Evolutionary conservation across 2,797 vertebrate genomes (phyloP), one percentile per base, ranked within the genome.

Genomic region (Pelodytes ibericus): DNA sequence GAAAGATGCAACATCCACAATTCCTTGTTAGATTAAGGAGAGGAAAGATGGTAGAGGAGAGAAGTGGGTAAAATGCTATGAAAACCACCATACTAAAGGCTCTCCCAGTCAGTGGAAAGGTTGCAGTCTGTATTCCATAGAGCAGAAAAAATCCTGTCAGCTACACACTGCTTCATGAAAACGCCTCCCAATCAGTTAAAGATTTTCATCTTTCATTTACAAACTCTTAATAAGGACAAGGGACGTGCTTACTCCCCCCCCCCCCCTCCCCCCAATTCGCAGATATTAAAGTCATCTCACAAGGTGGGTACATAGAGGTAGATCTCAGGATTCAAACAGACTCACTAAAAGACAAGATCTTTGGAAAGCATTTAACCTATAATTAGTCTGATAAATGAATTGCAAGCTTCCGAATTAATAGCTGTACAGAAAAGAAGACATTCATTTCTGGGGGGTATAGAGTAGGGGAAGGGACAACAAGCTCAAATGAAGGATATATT

Each of bases 1-100:
- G 87, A 83, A 94, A 92, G 90, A 90, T 89, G 85, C 88, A 90
- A 86, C 91, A 90, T 93, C 92, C 92, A 88, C 82, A 83, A 81
- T 59, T 83, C 85, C 88, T 86, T 90, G 85, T 80, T 81, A 86
- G 70, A 87, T 61, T 84, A 77, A 84, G 73, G 79, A 83, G 87
- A 83, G 85, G 84, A 82, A 85, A 82, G 79, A 81, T 80, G 79
- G 81, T 61, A 80, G 66, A n/a, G 75, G 74, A 75, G 75, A 74
- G 49, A 7, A 53, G 65, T 71, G 29, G 72, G 26, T 77, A 66
- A 27, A 31, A 29, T 58, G n/a, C 53, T 59, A 22, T 16, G 33
- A 72, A 51, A 18, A n/a, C 75, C 51, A 61, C 27, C 27, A 16
- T 61, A 56, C 18, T n/a, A n/a, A n/a, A 27, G 58, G 41, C 64